Conservation (phyloP, 2,113 vertebrate genomes). For the Phrynocephalus versicolor region DNA sequence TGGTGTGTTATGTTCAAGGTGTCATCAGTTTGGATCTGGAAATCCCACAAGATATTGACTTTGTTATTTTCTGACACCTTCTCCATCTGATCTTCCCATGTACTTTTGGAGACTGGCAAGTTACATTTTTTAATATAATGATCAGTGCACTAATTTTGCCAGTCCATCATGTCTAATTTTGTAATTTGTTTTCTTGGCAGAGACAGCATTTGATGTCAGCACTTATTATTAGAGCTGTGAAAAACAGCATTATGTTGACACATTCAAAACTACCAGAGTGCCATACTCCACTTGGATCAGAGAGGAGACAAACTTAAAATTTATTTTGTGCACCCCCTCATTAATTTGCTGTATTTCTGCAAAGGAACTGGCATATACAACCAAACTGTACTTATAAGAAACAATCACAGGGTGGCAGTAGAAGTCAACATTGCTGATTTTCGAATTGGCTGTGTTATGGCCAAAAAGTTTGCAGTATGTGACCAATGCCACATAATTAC, state of each 20-base stretch:
- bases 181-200: too few species aligned
- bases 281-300: not conserved
- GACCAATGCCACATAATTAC: too few species aligned
- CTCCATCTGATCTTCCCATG: too few species aligned
- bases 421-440: not conserved
- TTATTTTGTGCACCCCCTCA: not conserved
- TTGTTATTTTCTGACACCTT: too few species aligned
- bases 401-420: slow-evolving; percentile 1
- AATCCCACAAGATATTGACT: too few species aligned
- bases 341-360: not conserved
- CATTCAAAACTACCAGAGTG: not conserved
- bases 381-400: not conserved
- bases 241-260: not conserved
- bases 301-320: not conserved
- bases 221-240: not conserved
- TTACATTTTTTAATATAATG: too few species aligned
- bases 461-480: not conserved
- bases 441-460: slow-evolving; percentile 10
- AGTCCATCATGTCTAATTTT: too few species aligned
- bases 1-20: too few species aligned
- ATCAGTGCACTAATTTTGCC: too few species aligned
- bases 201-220: too few species aligned
- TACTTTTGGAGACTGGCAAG: too few species aligned
- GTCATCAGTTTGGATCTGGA: too few species aligned
- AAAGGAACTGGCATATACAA: not conserved